These are phyloP conservation scores for Escarpia spicata DNA, from an alignment of 2,888 invertebrate species.

Conservation along the genomic window DNA sequence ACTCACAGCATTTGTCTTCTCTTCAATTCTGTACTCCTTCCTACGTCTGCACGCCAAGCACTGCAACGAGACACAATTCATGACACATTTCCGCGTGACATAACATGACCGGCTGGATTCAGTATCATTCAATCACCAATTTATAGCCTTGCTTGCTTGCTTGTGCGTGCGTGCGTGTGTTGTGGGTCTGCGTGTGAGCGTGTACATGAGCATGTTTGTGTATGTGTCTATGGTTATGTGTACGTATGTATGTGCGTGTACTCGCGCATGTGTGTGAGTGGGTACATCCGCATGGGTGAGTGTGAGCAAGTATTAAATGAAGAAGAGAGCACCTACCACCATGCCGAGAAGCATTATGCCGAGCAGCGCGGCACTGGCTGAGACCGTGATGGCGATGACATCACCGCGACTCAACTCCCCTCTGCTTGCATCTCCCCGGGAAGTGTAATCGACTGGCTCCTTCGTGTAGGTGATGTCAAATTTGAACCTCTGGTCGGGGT, in stretches of 20 bases:
- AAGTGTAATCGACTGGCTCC: background rate
- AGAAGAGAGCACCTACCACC: background rate
- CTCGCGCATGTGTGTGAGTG: no score
- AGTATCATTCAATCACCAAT: background rate
- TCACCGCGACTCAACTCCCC: background rate
- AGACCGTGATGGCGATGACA: background rate
- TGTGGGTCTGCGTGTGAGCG: no score
- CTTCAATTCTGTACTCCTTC: background rate
- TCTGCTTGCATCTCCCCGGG: background rate
- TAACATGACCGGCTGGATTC: background rate
- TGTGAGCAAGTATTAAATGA: background rate
- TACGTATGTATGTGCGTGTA: no score
- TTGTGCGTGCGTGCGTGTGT: background rate
- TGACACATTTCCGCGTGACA: background rate
- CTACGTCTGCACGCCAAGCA: background rate
- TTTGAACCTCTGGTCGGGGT: background rate
- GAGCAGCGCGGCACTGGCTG: background rate
- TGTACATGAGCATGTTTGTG: no score
- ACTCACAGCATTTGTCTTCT: background rate
- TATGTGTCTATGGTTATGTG: no score
- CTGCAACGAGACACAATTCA: background rate
- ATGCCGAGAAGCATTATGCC: background rate
- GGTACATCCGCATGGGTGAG: background rate
- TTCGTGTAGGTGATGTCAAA: background rate
- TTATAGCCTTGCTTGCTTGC: background rate